phyloP scores from a whole-genome alignment of 1,140 invertebrate species.

The Drosophila persimilis region DNA sequence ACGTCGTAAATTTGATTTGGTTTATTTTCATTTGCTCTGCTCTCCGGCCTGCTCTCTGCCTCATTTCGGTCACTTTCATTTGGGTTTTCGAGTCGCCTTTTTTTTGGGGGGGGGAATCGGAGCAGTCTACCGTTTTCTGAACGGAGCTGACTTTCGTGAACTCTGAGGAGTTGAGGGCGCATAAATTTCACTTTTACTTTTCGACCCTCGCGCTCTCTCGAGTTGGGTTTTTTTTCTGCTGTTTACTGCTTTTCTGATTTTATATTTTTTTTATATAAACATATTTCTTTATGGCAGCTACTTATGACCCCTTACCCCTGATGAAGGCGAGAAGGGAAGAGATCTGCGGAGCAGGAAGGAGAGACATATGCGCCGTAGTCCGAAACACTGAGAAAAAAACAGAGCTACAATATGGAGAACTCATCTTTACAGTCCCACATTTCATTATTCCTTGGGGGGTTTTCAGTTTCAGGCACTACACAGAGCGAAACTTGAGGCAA shows the following conservation, averaged over 20 bases:
- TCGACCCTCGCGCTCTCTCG: background rate
- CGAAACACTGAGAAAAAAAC: too few relatives aligned
- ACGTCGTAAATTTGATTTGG: slow-evolving; percentile 74
- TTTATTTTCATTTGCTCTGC: slow-evolving; percentile 67
- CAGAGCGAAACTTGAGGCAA: too few relatives aligned
- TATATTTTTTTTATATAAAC: slow-evolving; percentile 32
- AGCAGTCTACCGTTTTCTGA: background rate
- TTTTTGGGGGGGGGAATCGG: slow-evolving; percentile 8
- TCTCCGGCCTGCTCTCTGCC: slow-evolving; percentile 13
- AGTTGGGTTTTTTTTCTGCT: slow-evolving; percentile 21
- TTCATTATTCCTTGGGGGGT: too few relatives aligned
- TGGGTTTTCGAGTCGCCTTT: slow-evolving; percentile 45
- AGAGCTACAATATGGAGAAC: too few relatives aligned
- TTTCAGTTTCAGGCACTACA: too few relatives aligned
- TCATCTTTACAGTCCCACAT: too few relatives aligned
- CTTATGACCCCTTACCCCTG: slow-evolving; percentile 11
- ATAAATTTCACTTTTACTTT: slow-evolving; percentile 72
- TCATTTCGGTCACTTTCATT: slow-evolving; percentile 55
- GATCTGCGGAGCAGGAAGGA: background rate
- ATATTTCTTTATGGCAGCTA: slow-evolving; percentile 40
- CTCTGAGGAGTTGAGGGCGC: slow-evolving; percentile 44
- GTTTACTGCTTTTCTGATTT: slow-evolving; percentile 24
- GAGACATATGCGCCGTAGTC: too few relatives aligned
- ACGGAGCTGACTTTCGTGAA: slow-evolving; percentile 27
- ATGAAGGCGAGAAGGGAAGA: background rate